Conservation (phyloP, 2,797 vertebrate species). For the Alca torda region DNA sequence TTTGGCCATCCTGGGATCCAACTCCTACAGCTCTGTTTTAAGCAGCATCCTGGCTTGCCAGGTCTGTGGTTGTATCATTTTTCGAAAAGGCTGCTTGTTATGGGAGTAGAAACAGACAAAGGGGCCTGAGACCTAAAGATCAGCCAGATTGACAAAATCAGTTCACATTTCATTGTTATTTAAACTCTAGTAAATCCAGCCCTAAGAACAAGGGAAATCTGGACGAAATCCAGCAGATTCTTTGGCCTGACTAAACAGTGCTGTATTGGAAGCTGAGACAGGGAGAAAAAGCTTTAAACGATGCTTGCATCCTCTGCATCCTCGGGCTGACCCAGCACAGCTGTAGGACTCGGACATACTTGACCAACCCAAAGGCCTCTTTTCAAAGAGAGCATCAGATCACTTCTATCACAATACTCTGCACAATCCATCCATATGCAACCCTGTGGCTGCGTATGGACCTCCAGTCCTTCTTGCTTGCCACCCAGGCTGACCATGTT, state of each 20-base stretch:
- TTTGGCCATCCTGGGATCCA: background rate
- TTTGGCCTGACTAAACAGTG: background rate
- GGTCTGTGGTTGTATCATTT: background rate
- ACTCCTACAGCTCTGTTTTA: background rate
- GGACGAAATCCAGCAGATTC: conserved; percentile 9
- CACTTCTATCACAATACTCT: too few relatives aligned
- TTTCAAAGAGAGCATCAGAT: background rate
- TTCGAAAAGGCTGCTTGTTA: background rate
- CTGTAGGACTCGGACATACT: background rate
- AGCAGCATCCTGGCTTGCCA: background rate
- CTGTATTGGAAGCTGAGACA: background rate
- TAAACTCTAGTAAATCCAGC: background rate
- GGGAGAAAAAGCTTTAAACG: background rate
- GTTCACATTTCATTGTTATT: conserved; percentile 10
- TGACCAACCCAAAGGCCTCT: background rate
- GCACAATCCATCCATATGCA: background rate
- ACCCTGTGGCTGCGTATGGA: background rate
- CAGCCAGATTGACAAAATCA: background rate
- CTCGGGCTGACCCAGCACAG: background rate
- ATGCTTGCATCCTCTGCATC: background rate
- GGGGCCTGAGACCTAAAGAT: background rate
- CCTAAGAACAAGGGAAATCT: background rate
- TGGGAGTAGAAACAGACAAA: background rate
- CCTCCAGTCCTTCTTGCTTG: background rate
- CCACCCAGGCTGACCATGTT: background rate